Conservation (phyloP, 2,113 vertebrate species). For the Rallus limicola region DNA sequence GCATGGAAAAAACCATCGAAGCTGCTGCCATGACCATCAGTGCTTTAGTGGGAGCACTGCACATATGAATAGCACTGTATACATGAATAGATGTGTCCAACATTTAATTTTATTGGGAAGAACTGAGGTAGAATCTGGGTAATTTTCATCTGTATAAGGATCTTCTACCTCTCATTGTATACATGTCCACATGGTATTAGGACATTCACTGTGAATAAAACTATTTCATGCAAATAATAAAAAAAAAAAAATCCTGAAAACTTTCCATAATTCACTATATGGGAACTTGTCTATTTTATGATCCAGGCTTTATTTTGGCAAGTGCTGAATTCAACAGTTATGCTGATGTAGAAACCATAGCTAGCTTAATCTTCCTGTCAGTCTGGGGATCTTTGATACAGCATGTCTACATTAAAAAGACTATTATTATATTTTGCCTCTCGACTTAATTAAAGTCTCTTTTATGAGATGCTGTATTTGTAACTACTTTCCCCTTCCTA, state of each 20-base stretch:
- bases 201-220: background rate
- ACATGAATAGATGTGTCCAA: background rate
- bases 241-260: background rate
- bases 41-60: background rate
- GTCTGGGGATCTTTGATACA: background rate
- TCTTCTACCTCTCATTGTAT: background rate
- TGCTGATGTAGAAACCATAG: background rate
- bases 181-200: background rate
- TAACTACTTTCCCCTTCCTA: constrained; percentile 24
- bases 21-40: background rate
- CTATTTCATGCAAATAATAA: background rate
- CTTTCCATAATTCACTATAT: background rate
- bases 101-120: background rate
- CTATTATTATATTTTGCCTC: constrained; percentile 31
- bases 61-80: background rate
- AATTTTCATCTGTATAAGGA: background rate
- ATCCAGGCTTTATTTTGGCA: background rate
- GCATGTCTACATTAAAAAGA: background rate
- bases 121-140: background rate
- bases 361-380: background rate
- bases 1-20: background rate
- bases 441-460: constrained; percentile 48
- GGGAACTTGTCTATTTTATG: background rate
- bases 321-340: constrained; percentile 8
- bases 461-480: constrained; percentile 41